phyloP scores from a whole-genome alignment of 2,113 vertebrate species.

The Pachyramphus minor region DNA sequence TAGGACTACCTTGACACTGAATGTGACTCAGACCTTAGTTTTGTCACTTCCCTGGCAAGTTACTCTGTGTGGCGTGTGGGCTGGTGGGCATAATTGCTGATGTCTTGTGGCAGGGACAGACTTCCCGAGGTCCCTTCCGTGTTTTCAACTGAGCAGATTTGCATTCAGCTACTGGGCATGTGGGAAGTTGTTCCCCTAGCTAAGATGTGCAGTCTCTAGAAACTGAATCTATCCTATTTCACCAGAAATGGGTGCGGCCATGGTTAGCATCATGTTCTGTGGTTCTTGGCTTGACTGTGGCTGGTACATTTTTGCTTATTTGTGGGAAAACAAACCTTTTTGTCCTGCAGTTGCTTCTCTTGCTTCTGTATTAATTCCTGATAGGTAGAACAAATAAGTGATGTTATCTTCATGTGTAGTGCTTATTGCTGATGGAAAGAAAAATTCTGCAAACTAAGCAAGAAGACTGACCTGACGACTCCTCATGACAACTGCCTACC shows the following conservation, averaged over 20 bases:
- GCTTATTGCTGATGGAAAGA: neutral
- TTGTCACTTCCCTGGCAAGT: neutral
- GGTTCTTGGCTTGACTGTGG: neutral
- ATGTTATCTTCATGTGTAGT: neutral
- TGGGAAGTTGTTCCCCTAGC: neutral
- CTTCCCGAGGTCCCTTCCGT: neutral
- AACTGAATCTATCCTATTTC: neutral
- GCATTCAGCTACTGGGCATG: neutral
- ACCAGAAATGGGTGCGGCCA: rapidly evolving
- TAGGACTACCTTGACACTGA: neutral
- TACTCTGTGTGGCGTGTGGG: neutral
- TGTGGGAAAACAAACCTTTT: neutral
- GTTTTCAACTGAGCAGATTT: neutral
- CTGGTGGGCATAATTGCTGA: neutral
- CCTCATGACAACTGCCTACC: slow-evolving; percentile 16
- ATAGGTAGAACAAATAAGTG: neutral
- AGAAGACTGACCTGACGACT: slow-evolving; percentile 1
- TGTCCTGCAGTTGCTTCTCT: neutral
- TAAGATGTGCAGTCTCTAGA: neutral
- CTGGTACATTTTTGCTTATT: neutral
- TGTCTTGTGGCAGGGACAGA: neutral
- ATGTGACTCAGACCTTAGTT: neutral
- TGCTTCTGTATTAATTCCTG: neutral
- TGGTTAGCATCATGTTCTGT: rapidly evolving
- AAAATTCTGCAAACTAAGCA: slow-evolving; percentile 42